phyloP scores from a whole-genome alignment of 2,888 invertebrate genomes.

The Cynaeus angustus region DNA sequence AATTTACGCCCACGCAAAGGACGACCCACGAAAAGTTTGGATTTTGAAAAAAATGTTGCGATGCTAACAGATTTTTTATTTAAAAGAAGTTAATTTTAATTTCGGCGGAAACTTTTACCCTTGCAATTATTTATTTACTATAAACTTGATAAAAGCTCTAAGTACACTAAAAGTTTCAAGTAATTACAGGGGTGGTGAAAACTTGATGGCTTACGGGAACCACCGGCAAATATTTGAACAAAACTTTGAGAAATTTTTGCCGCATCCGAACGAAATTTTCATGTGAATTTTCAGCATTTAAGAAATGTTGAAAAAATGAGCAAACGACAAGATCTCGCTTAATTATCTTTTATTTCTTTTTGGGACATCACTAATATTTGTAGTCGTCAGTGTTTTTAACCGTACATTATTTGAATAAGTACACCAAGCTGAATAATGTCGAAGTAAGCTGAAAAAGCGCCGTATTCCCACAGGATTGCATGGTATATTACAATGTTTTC shows the following conservation, averaged over 20 bases:
- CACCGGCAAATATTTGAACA: constrained; percentile 28
- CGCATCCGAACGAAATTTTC: constrained; percentile 2
- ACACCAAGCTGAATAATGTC: background rate
- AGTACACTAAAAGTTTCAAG: constrained; percentile 7
- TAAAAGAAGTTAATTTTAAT: too few species aligned
- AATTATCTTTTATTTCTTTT: background rate
- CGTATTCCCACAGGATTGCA: constrained; percentile 1
- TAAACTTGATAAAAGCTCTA: constrained; percentile 20
- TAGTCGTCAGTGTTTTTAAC: too few species aligned
- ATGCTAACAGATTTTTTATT: too few species aligned
- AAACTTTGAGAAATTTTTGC: constrained; percentile 19
- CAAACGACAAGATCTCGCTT: constrained; percentile 18
- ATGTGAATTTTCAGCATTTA: constrained; percentile 2
- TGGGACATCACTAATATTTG: too few species aligned
- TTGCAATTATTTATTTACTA: constrained; percentile 26
- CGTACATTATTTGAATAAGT: background rate
- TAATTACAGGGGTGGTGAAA: constrained; percentile 14
- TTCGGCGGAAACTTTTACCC: constrained; percentile 14
- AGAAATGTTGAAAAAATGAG: constrained; percentile 2
- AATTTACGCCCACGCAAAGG: too few species aligned
- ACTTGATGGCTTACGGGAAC: constrained; percentile 12
- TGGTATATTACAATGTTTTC: constrained; percentile 4
- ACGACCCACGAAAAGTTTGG: background rate
- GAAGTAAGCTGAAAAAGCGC: background rate
- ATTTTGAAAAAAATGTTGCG: too few species aligned